Evolutionary conservation across 2,888 invertebrate species (phyloP).

Genomic region (Hetaerina titia): DNA sequence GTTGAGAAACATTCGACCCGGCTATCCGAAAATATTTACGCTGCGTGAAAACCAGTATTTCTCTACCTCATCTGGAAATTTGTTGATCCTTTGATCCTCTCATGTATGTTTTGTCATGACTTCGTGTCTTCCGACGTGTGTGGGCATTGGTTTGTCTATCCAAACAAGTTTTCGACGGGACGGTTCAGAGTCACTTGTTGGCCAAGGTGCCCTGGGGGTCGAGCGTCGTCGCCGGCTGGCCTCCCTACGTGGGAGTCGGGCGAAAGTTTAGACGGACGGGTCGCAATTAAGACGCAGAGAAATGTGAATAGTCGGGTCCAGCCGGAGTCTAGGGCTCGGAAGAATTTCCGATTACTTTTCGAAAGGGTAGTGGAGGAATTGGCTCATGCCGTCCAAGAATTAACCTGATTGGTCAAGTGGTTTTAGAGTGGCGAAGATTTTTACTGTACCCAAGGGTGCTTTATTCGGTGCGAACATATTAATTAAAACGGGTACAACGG

Average conservation of each 20-base stretch:
- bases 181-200: neutral
- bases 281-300: neutral
- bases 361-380: neutral
- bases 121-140: constrained; percentile 1
- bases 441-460: neutral
- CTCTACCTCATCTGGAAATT: constrained; percentile 32
- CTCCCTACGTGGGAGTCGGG: neutral
- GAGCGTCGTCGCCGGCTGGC: neutral
- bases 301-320: neutral
- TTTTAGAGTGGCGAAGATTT: neutral
- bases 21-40: constrained; percentile 32
- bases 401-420: neutral
- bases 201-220: neutral
- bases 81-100: constrained; percentile 30
- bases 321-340: neutral
- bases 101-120: neutral
- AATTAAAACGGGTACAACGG: no score
- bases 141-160: constrained; percentile 20
- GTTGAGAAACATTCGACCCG: constrained; percentile 17
- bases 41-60: neutral
- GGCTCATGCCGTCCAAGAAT: neutral
- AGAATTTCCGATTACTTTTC: neutral
- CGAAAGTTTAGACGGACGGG: neutral
- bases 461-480: no score
- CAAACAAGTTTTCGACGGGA: constrained; percentile 17